phyloP scores from a whole-genome alignment of 2,888 invertebrate genomes.

The Eristalinus aeneus region DNA sequence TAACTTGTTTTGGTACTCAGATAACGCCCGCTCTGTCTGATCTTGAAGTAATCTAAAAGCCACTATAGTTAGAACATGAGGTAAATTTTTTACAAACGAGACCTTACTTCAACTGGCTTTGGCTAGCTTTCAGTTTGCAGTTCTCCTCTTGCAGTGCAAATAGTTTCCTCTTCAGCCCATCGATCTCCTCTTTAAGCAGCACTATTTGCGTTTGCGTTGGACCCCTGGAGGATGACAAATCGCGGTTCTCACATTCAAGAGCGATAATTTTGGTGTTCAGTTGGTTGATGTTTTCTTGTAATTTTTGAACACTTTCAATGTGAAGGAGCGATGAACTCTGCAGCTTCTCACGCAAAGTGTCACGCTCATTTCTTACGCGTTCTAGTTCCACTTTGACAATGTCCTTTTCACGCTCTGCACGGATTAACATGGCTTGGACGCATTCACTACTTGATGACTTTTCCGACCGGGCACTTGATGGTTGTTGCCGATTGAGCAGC shows the following conservation, averaged over 20 bases:
- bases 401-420: slow-evolving; percentile 82
- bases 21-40: slow-evolving; percentile 88
- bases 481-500: slow-evolving; percentile 57
- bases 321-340: slow-evolving; percentile 81
- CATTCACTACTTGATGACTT: slow-evolving; percentile 74
- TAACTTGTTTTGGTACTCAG: slow-evolving; percentile 86
- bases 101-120: slow-evolving; percentile 83
- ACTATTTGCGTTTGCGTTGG: slow-evolving; percentile 82
- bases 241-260: slow-evolving; percentile 83
- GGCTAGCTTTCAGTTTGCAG: slow-evolving; percentile 82
- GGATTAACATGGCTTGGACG: slow-evolving; percentile 78
- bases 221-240: slow-evolving; percentile 82
- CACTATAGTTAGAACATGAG: slow-evolving; percentile 55
- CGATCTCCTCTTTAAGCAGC: slow-evolving; percentile 83
- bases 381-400: slow-evolving; percentile 82
- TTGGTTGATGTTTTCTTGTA: slow-evolving; percentile 81
- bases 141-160: slow-evolving; percentile 82
- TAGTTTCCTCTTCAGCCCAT: slow-evolving; percentile 82
- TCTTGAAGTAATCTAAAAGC: slow-evolving; percentile 85
- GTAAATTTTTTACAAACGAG: slow-evolving; percentile 77
- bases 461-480: slow-evolving; percentile 61
- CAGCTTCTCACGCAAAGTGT: slow-evolving; percentile 83
- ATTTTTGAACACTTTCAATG: slow-evolving; percentile 81
- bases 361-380: slow-evolving; percentile 84
- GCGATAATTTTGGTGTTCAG: slow-evolving; percentile 81